Evolutionary conservation across 2,888 invertebrate genomes (phyloP), one percentile per base, ranked within the genome.

Genomic region (Danaus chrysippus): DNA sequence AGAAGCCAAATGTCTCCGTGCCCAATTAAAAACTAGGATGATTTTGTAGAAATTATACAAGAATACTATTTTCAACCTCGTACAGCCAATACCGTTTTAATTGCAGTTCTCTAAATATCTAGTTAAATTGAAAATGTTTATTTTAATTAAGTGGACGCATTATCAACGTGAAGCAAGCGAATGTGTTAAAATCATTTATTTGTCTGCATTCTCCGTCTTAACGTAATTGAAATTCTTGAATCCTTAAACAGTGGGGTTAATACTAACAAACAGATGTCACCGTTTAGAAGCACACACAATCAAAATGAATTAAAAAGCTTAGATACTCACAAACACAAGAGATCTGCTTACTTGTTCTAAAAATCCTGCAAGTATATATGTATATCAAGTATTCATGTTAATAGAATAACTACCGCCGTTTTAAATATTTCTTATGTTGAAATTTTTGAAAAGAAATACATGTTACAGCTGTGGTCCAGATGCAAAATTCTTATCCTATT

Each of bases 1-100:
- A 34, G 23, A 34, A 34, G 6, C 23, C 23, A 23, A 23, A 23
- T 23, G 81, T 82, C 82, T 79, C 81, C 82, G 82, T 85, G 84
- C 84, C 83, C 86, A 89, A 88, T 89, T 87, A 87, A 89, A 80
- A 84, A 85, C 83, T 83, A 82, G 85, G 72, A 79, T 82, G 80
- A 84, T 84, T 86, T 81, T 75, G 76, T 83, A 78, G 85, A 88
- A 88, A 88, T 89, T 88, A 86, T 88, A 87, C 85, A 81, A 82
- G 74, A 82, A 76, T 85, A 82, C 83, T 82, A 84, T 88, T 89
- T 86, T 79, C 82, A 78, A 78, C 81, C 74, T 77, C 79, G 82
- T 76, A 82, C 78, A 78, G 84, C 83, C 83, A 82, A 85, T 84
- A 85, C 86, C 82, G 86, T 82, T 86, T 83, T 84, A 83, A 89